Base-by-base conservation (phyloP, 2,888 invertebrate species). In the Tetanocera ferruginea region DNA sequence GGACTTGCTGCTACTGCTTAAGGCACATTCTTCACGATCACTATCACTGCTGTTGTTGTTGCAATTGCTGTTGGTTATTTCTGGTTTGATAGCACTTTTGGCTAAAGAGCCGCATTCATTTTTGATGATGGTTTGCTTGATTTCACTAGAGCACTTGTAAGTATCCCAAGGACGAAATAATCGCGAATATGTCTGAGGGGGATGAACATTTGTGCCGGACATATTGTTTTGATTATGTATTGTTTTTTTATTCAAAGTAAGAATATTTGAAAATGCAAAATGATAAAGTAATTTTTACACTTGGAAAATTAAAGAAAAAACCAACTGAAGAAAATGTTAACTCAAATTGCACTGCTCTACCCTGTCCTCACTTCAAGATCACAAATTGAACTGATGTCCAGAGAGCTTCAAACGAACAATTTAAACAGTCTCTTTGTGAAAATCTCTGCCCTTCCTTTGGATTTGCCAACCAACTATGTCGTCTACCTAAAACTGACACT, bases 131-230 rank as follows among this genome's bases (percentile, higher is more conserved):
- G 23, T 60, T n/a, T 2, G 52, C 49, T 19, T 34, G 19, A 11
- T 52, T 25, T 23, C 51, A 23, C 31, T 51, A 28, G 80, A 76
- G 76, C 83, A 83, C 17, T 83, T 83, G 79, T 86, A 91, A 80
- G 90, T 90, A 87, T 93, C 93, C 93, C 93, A 93, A 77, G 93
- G 93, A 83, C 93, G 91, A 84, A 93, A 93, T 25, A 93, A 89
- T 83, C 92, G 91, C 62, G 92, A 91, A 81, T 90, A 90, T 80
- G 90, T 90, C 87, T 90, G 90, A 74, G 90, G 90, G 64, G 89
- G 88, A 79, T 87, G 85, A 80, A 86, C 82, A 79, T 87, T 87
- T 76, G 88, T 82, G 51, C 85, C 83, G 78, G 89, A 86, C 88
- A 89, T 88, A 81, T 5, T 19, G 25, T 49, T 19, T 9, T 23